Evolutionary conservation across 1,140 invertebrate genomes (phyloP), one percentile per base, ranked within the genome.

Genomic region (Philopotamus ludificatus): DNA sequence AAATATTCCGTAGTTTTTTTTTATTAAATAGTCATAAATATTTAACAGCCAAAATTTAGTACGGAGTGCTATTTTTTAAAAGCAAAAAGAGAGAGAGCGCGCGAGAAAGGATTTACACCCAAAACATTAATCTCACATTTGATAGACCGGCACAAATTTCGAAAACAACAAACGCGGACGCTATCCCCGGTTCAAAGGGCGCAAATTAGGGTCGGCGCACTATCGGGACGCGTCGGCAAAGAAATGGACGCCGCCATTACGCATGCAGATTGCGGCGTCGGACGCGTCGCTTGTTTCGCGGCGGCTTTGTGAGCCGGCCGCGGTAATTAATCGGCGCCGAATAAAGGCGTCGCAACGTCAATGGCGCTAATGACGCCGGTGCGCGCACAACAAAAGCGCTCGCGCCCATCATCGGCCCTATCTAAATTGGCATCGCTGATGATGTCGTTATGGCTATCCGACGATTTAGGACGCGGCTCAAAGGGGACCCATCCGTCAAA

Each of bases 381-480:
- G 28, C 4, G 44, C 28, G 12, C 4, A 47, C 44, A 47, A 47
- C 44, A 47, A 47, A 47, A 47, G 44, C 44, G 8, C 44, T 9
- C 28, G 12, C 28, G 4, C 12, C 28, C 12, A 12, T 34, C 12
- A 34, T 7, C 44, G 10, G 44, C 15, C 8, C 44, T 47, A 47
- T 47, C 44, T 47, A 47, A 47, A 47, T 47, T 47, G 44, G 44
- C 44, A 47, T 47, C 44, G 44, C 18, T 47, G 44, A 47, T 47
- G 44, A 47, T 47, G 44, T 47, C 44, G 18, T 47, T 47, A 47
- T 16, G 44, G 44, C 18, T 16, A 47, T 47, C 44, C 44, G 44
- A 47, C 18, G 44, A 47, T 47, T 47, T 47, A 47, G 15, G 4
- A 7, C 10, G 4, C 44, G 15, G 7, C 44, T 16, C 44, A 47